These are phyloP conservation scores for Carposina sasakii DNA, from an alignment of 1,140 invertebrate genomes.

Conservation along the genomic window DNA sequence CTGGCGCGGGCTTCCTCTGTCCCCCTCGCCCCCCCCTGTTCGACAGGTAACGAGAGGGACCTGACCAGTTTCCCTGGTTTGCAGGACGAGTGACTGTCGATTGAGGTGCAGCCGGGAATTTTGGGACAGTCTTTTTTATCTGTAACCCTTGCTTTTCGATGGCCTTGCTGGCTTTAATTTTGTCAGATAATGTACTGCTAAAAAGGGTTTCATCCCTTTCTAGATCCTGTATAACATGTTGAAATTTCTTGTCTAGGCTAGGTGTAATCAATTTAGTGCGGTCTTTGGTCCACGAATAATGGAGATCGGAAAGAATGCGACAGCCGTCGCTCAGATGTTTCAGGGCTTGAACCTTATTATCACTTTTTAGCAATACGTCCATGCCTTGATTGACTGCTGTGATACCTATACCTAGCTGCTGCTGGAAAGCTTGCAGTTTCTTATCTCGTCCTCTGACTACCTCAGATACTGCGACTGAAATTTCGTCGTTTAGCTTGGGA, in stretches of 20 bases:
- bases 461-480: not conserved
- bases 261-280: conserved; percentile 4
- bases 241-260: conserved; percentile 5
- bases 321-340: conserved; percentile 2
- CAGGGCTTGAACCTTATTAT: conserved; percentile 4
- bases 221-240: conserved; percentile 4
- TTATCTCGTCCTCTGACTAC: conserved; percentile 4
- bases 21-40: conserved; percentile 4
- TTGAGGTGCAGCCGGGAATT: not conserved
- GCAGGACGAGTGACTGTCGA: not conserved
- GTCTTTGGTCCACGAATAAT: not conserved
- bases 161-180: conserved; percentile 7
- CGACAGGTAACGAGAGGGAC: not conserved
- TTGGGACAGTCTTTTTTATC: conserved; percentile 1
- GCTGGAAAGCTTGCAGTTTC: conserved; percentile 1
- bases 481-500: conserved; percentile 2
- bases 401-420: conserved; percentile 6
- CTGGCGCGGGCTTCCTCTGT: not conserved
- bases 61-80: conserved; percentile 7
- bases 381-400: conserved; percentile 4
- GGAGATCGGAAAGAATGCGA: conserved; percentile 1
- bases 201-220: conserved; percentile 6
- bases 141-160: conserved; percentile 10
- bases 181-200: conserved; percentile 6
- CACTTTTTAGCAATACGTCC: conserved; percentile 5